Evolutionary conservation across 2,888 invertebrate species (phyloP).

Genomic region (Gryllus longicercus): DNA sequence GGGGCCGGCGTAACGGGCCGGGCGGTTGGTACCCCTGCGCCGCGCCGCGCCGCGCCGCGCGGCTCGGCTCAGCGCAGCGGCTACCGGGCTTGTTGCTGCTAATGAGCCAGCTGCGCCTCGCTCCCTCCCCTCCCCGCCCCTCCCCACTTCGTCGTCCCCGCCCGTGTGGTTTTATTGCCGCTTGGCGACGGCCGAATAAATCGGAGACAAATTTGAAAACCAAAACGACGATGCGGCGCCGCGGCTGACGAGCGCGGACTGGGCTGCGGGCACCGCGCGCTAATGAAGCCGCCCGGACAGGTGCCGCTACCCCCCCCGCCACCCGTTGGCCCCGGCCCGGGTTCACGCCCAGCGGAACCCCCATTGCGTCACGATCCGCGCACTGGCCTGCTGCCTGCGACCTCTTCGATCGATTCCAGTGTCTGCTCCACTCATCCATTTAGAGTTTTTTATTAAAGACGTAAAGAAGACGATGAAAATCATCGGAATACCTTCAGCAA

Average conservation of each 20-base stretch:
- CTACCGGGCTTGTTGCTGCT: slow-evolving; percentile 17
- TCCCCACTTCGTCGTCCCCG: not conserved
- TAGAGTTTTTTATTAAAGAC: too few relatives aligned
- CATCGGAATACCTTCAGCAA: too few relatives aligned
- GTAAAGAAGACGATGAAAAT: too few relatives aligned
- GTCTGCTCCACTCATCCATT: too few relatives aligned
- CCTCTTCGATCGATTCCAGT: too few relatives aligned
- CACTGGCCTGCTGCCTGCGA: too few relatives aligned
- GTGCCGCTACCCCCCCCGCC: not conserved
- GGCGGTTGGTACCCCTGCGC: not conserved
- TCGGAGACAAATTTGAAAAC: not conserved
- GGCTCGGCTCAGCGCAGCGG: not conserved
- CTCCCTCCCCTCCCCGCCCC: not conserved
- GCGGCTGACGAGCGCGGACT: not conserved
- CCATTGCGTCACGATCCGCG: too few relatives aligned
- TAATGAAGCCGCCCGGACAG: not conserved
- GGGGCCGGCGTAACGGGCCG: not conserved
- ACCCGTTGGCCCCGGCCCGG: too few relatives aligned
- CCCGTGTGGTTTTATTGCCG: not conserved
- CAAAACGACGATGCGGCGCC: not conserved
- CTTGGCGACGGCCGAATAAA: slow-evolving; percentile 11
- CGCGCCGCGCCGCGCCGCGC: not conserved
- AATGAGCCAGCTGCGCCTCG: slow-evolving; percentile 1
- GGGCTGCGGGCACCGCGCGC: not conserved
- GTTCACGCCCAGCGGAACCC: too few relatives aligned